Evolutionary conservation across 2,888 invertebrate species (phyloP).

Genomic region (Nephrotoma appendiculata): DNA sequence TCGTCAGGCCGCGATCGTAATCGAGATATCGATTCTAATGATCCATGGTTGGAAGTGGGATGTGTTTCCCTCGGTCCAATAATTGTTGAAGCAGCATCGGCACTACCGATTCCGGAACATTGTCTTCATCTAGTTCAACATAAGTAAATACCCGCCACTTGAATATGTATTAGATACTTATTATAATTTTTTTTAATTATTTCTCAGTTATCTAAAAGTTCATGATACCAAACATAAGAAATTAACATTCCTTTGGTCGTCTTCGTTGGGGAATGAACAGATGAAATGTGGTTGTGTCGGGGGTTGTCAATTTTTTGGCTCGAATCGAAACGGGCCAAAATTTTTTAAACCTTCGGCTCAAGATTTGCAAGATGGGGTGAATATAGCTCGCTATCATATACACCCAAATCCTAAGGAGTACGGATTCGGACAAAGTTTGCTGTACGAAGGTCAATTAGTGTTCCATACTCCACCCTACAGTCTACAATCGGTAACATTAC

Average conservation of each 20-base stretch:
- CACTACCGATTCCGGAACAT: conserved; percentile 61
- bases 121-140: conserved; percentile 67
- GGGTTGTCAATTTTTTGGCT: conserved; percentile 89
- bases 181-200: not conserved
- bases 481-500: conserved; percentile 57
- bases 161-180: not conserved
- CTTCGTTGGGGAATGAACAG: conserved; percentile 40
- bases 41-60: conserved; percentile 87
- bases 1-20: conserved; percentile 11
- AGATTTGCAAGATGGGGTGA: conserved; percentile 68
- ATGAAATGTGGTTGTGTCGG: conserved; percentile 90
- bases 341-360: conserved; percentile 77
- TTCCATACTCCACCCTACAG: conserved; percentile 86
- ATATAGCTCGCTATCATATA: conserved; percentile 52
- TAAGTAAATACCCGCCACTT: conserved; percentile 34
- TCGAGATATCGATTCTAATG: conserved; percentile 29
- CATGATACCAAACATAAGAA: conserved; percentile 77
- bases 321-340: conserved; percentile 72
- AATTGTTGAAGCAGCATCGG: conserved; percentile 76
- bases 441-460: conserved; percentile 73
- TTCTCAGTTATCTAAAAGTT: conserved; percentile 46
- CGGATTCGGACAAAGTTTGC: conserved; percentile 87
- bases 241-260: conserved; percentile 90
- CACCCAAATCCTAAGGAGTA: conserved; percentile 67
- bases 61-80: conserved; percentile 81